phyloP scores from a whole-genome alignment of 2,113 vertebrate genomes.

The Lophochroa leadbeateri region DNA sequence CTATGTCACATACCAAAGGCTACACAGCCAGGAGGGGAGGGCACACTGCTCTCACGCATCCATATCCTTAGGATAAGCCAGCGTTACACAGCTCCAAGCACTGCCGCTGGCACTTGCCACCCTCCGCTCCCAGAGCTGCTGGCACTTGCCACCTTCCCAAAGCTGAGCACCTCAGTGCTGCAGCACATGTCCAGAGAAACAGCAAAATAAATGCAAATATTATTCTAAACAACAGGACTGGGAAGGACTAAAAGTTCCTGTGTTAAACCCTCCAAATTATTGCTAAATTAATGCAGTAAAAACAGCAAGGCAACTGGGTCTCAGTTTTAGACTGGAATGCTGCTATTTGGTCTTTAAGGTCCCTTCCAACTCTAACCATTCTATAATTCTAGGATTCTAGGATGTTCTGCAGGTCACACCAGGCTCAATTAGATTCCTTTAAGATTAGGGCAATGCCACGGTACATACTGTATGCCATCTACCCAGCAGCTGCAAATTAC shows the following conservation, averaged over 20 bases:
- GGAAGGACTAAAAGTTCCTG: neutral
- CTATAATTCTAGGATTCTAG: neutral
- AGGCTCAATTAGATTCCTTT: neutral
- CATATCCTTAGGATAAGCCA: neutral
- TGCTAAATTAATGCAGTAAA: neutral
- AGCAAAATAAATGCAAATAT: neutral
- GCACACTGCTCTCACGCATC: too few species aligned
- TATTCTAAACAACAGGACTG: neutral
- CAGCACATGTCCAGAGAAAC: neutral
- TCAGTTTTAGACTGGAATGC: neutral
- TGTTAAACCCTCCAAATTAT: neutral
- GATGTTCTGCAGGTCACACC: neutral
- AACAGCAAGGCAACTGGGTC: neutral
- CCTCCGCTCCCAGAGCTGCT: neutral
- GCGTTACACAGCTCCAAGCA: too few species aligned
- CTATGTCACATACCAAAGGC: neutral
- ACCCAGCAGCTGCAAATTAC: neutral
- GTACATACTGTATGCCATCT: neutral
- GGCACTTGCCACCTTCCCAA: neutral
- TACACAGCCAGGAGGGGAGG: neutral
- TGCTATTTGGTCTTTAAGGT: neutral
- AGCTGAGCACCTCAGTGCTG: neutral
- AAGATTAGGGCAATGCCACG: too few species aligned
- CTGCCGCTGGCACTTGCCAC: rapidly evolving
- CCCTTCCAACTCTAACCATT: neutral